Base-by-base conservation (phyloP, 2,797 vertebrate species). In the Delichon dasypus region DNA sequence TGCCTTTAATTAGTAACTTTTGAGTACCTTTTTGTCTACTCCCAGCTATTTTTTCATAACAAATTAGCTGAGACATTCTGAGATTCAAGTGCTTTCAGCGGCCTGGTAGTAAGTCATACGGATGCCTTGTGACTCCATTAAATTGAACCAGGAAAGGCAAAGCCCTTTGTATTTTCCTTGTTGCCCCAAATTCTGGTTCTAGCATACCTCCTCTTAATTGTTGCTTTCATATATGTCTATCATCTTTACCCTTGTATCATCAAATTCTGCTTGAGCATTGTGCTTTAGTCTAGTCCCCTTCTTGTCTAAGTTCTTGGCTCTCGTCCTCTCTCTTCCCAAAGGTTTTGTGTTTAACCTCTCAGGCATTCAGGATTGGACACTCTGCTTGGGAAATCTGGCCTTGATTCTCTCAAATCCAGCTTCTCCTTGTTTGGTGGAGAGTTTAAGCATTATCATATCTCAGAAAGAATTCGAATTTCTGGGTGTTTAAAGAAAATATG, bases 381-480 rank as follows among this genome's bases (percentile, higher is more conserved):
- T 73, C 22, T 90, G 14, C 55, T 89, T 73, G 38, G 23, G 60
- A 91, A 75, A 67, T 72, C 38, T 93, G 74, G 27, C 42, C 42
- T 38, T 36, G n/a, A 58, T 90, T 94, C 47, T 27, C 66, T 64
- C 34, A 12, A 71, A 88, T 86, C 1, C 54, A 77, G 5, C 22
- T 88, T 81, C 51, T 77, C 14, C 29, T 76, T 61, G 11, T 47
- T 85, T 84, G 45, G 13, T 76, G 42, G 48, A 85, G 36, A 30
- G 48, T 88, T 86, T 27, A 66, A 85, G 68, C 20, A 25, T 54
- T 92, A 65, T 58, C 14, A 1, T 40, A 51, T 53, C 89, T 53
- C 80, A 82, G 75, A 92, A 88, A 78, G 57, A 89, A 73, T 83
- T 90, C 44, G 2, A 9, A 85, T 85, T 93, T 86, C 64, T 90